phyloP scores from a whole-genome alignment of 2,113 vertebrate genomes.

The Podilymbus podiceps region DNA sequence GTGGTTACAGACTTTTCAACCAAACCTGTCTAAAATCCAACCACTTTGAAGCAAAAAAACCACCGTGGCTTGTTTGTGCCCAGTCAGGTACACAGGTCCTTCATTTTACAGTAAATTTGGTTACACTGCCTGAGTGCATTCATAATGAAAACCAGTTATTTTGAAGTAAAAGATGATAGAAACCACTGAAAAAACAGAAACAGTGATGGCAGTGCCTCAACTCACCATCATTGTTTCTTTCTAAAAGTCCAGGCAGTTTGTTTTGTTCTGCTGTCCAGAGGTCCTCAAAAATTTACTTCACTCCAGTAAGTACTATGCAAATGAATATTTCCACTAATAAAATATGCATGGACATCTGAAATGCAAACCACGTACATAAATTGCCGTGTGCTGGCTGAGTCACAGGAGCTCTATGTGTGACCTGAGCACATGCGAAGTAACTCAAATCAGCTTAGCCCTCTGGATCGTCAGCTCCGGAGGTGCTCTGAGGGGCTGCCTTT shows the following conservation, averaged over 20 bases:
- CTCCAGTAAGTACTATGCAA: constrained; percentile 76
- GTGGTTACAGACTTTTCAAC: background rate
- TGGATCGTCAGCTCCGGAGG: background rate
- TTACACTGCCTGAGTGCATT: background rate
- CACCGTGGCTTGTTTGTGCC: background rate
- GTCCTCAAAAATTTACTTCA: constrained; percentile 72
- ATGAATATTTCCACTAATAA: background rate
- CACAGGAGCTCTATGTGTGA: background rate
- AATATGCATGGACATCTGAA: background rate
- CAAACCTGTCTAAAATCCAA: background rate
- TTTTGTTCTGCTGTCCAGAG: constrained; percentile 79
- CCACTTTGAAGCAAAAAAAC: background rate
- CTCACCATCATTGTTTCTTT: background rate
- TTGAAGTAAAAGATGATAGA: background rate
- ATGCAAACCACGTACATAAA: background rate
- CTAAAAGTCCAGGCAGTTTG: constrained; percentile 64
- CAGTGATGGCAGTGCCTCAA: background rate
- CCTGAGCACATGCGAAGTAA: background rate
- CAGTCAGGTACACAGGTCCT: background rate
- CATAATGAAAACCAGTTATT: background rate
- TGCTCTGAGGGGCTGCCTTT: background rate
- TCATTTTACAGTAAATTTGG: background rate
- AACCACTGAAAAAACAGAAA: background rate
- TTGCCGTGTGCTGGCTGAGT: background rate
- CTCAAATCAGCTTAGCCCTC: background rate